Evolutionary conservation across 2,797 vertebrate genomes (phyloP), one percentile per base, ranked within the genome.

Genomic region (Danio aesculapii): DNA sequence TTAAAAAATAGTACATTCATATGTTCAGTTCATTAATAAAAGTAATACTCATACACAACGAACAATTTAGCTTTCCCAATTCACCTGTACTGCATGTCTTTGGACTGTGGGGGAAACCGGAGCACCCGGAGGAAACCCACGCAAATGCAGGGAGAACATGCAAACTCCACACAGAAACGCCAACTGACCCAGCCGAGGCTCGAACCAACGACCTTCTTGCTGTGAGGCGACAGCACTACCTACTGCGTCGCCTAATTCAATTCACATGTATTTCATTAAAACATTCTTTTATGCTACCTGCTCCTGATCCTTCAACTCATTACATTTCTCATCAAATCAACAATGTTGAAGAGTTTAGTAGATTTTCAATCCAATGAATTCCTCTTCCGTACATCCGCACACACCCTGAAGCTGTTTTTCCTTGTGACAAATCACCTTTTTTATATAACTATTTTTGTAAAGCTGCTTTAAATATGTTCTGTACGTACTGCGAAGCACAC

Each of bases 251-350:
- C n/a, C n/a, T 21, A 50, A 50, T 30, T 2, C 5, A 14, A 4
- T 30, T 19, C 64, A 30, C 13, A 19, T 16, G 64, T 49, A 30
- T 30, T 50, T 50, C 46, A 68, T 49, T 4, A 30, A 49, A 49
- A 49, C 1, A 14, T 14, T 19, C 3, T 17, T 47, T 19, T 6
- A 47, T 67, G 14, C 12, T 17, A 16, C 8, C 12, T 16, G 19
- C 12, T 68, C 64, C 8, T 49, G 46, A 68, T 11, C 58, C 62
- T 73, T 73, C 12, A 70, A 57, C n/a, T 19, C 44, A 41, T 50
- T 14, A 69, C 69, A 68, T 59, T 17, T 44, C 14, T 52, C 39
- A 86, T 61, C 8, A 12, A 14, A 55, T 8, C 6, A 39, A 30
- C 30, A 30, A 1, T 30, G 30, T 30, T 30, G 30, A 30, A 30